Evolutionary conservation across 2,797 vertebrate genomes (phyloP), one percentile per base, ranked within the genome.

Genomic region (Scolopax rusticola): DNA sequence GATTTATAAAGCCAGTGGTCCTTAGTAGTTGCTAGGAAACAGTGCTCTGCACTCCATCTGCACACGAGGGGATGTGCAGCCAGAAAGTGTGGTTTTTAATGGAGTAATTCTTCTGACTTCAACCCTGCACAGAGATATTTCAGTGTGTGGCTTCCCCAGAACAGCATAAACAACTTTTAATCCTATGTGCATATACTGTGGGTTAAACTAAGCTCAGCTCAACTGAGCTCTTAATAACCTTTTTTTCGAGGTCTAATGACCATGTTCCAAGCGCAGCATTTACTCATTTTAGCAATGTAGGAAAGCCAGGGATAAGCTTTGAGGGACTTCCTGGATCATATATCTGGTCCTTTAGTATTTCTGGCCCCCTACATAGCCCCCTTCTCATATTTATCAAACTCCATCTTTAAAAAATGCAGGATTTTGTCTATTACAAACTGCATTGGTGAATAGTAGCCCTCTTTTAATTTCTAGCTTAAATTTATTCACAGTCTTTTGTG

Each of bases 11-110:
- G 73, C 84, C 94, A 96, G 73, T 93, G 79, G 91, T 91, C 93
- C 94, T 90, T 59, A 68, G 69, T 93, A 93, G 96, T 97, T 97
- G 96, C 96, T 97, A 97, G 95, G 96, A 97, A 90, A 97, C 96
- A n/a, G 94, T 84, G 87, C 43, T 88, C 89, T 78, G 87, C 61
- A 24, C 95, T 95, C 79, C 69, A 61, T 85, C 94, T 91, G 89
- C 92, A 88, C 89, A 93, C 2, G 0, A 86, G 69, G 61, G 77
- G 91, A 87, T 92, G 87, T 71, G 71, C 82, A 93, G 92, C 79
- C 76, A 65, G 89, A 85, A 87, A 88, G 84, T 59, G 82, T 90
- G 67, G 84, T 76, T 96, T 92, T 69, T 94, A 81, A 92, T 88
- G 82, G 57, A 90, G 57, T 51, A 64, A 92, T 94, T 93, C 93